These are phyloP conservation scores for Sturnira hondurensis DNA, from an alignment of 2,113 vertebrate genomes.

Conservation along the genomic window DNA sequence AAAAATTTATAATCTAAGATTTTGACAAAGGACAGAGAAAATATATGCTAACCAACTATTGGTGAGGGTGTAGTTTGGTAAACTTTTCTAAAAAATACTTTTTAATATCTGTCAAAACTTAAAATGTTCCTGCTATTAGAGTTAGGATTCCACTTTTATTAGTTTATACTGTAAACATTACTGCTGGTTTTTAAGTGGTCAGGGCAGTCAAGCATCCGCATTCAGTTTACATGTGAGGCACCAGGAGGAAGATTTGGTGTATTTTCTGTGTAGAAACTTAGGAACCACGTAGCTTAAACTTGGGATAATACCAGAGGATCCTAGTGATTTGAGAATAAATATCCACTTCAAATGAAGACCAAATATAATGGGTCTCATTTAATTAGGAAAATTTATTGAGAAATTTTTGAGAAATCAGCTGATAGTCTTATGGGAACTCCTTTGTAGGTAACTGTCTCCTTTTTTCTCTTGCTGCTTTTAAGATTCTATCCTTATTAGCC, in stretches of 20 bases:
- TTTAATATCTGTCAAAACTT: background rate
- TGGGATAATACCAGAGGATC: background rate
- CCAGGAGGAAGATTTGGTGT: background rate
- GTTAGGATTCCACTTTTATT: background rate
- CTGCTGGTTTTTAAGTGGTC: background rate
- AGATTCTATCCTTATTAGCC: too few species aligned
- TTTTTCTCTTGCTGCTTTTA: too few species aligned
- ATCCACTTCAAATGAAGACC: background rate
- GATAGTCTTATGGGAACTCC: too few species aligned
- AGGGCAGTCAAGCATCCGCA: background rate
- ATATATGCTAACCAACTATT: background rate
- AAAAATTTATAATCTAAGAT: background rate
- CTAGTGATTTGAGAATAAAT: background rate
- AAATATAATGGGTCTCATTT: background rate
- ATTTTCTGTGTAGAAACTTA: background rate
- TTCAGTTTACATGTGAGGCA: background rate
- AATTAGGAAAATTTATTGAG: background rate
- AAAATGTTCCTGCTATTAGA: background rate
- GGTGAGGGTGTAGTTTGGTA: background rate
- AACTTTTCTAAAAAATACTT: background rate
- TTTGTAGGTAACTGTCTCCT: too few species aligned
- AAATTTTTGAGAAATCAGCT: background rate
- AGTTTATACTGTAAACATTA: background rate
- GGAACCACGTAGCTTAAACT: background rate
- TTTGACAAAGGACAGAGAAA: background rate